These are phyloP conservation scores for Pogonocichla stellata DNA, from an alignment of 2,113 vertebrate species.

Conservation along the genomic window DNA sequence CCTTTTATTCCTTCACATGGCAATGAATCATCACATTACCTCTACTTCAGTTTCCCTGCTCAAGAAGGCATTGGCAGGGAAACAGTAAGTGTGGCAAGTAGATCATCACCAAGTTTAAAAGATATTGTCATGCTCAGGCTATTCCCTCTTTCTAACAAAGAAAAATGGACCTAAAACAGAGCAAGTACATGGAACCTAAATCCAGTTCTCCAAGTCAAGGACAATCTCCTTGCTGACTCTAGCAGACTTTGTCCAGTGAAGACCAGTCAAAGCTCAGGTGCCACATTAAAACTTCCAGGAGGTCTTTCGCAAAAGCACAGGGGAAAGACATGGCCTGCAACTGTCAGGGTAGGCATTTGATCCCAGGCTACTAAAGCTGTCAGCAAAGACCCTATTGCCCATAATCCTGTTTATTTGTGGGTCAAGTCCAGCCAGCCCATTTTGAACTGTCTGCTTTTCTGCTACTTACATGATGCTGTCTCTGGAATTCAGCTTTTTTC, in stretches of 20 bases:
- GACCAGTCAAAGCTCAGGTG: neutral
- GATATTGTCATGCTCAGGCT: neutral
- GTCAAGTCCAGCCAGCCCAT: neutral
- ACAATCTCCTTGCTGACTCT: neutral
- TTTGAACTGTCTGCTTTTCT: neutral
- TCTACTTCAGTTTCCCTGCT: neutral
- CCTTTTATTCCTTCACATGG: neutral
- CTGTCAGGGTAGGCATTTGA: neutral
- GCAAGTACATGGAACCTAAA: neutral
- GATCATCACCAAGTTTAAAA: neutral
- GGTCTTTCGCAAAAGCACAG: neutral
- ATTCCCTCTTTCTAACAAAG: neutral
- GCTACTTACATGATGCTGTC: slow-evolving; percentile 74
- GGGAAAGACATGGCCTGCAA: neutral
- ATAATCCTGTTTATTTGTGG: neutral
- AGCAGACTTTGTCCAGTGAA: neutral
- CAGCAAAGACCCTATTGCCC: neutral
- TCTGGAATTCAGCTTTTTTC: slow-evolving; percentile 74
- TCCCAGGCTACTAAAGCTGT: neutral
- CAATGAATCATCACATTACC: neutral
- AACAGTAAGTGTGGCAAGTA: neutral
- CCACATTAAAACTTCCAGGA: neutral
- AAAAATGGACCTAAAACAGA: neutral
- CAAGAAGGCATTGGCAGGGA: neutral
- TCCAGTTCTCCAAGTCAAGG: neutral